A percentile compares a stretch with the other conserved stretches of the same genome.
Conservation (phyloP, 2,113 vertebrate genomes). For the Pteruthius melanotis region DNA sequence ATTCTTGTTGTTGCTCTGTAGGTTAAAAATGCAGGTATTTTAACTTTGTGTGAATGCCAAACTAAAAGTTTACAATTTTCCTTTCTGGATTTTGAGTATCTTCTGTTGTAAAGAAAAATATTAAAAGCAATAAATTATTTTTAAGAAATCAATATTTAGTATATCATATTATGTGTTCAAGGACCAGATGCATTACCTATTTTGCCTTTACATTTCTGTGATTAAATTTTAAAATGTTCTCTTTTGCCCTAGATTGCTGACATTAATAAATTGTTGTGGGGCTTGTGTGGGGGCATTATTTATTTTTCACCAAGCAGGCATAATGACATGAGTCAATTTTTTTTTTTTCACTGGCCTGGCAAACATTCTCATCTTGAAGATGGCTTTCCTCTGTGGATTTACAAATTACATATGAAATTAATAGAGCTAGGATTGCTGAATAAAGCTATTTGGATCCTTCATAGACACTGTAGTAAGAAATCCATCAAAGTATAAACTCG, state of each 20-base stretch:
- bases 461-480: conserved; percentile 57
- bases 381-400: conserved; percentile 70
- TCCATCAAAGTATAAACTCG: conserved; percentile 53
- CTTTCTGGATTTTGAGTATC: conserved; percentile 92
- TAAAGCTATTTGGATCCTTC: conserved; percentile 61
- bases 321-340: conserved; percentile 44
- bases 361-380: conserved; percentile 65
- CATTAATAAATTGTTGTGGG: conserved; percentile 64
- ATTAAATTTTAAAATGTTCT: conserved; percentile 74
- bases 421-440: conserved; percentile 53
- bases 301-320: conserved; percentile 54
- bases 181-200: conserved; percentile 90
- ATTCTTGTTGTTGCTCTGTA: conserved; percentile 80
- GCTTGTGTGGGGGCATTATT: conserved; percentile 8
- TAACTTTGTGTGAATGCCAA: conserved; percentile 98
- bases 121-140: conserved; percentile 99
- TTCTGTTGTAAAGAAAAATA: conserved; percentile 93
- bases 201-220: conserved; percentile 83
- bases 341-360: conserved; percentile 66
- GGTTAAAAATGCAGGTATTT: conserved; percentile 84
- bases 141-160: conserved; percentile 96
- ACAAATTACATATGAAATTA: conserved; percentile 65
- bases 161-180: conserved; percentile 93
- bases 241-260: conserved; percentile 72
- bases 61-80: conserved; percentile 99